These are phyloP conservation scores for Tinea trinotella DNA, from an alignment of 2,888 invertebrate genomes.

Conservation along the genomic window DNA sequence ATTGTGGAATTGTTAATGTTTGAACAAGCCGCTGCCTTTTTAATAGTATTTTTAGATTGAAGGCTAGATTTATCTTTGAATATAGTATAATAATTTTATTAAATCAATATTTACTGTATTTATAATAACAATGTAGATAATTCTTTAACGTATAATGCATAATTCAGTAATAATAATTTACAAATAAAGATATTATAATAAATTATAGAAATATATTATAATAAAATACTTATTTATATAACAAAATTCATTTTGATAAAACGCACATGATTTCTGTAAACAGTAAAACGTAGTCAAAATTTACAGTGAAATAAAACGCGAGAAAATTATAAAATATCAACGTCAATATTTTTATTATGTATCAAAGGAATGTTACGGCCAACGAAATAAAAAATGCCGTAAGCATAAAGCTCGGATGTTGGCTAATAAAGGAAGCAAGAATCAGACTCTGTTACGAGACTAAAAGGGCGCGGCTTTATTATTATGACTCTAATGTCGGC, in stretches of 20 bases:
- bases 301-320: neutral
- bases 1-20: conserved; percentile 8
- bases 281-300: neutral
- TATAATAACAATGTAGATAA: too few species aligned
- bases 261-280: too few species aligned
- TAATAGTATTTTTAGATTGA: too few species aligned
- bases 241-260: too few species aligned
- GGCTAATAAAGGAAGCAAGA: conserved; percentile 57
- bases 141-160: too few species aligned
- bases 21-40: neutral
- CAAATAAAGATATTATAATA: too few species aligned
- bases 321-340: neutral
- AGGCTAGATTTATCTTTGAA: too few species aligned
- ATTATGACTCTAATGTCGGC: conserved; percentile 52
- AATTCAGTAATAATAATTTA: too few species aligned
- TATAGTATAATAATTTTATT: too few species aligned
- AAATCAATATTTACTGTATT: too few species aligned
- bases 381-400: conserved; percentile 47
- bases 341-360: conserved; percentile 14
- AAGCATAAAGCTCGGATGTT: conserved; percentile 50
- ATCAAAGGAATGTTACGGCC: conserved; percentile 6
- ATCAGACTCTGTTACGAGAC: conserved; percentile 37
- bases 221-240: too few species aligned
- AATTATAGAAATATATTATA: too few species aligned
- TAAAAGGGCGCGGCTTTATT: conserved; percentile 46